phyloP scores from a whole-genome alignment of 2,113 vertebrate species.

The Nerophis lumbriciformis region DNA sequence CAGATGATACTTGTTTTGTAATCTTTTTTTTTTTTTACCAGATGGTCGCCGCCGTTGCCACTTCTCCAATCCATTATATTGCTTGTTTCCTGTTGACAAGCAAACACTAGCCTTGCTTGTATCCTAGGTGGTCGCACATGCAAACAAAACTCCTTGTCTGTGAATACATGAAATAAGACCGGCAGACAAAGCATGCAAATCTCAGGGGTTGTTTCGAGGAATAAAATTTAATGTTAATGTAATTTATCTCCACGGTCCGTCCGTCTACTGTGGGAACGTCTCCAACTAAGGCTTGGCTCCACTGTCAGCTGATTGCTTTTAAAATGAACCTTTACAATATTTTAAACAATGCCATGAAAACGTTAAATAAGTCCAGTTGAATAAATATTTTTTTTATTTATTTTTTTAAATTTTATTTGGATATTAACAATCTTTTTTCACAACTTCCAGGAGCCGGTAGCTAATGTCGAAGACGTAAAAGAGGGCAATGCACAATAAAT shows the following conservation, averaged over 20 bases:
- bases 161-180: slow-evolving; percentile 4
- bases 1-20: no score
- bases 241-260: slow-evolving; percentile 37
- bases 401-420: slow-evolving; percentile 2
- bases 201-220: neutral
- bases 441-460: slow-evolving; percentile 15
- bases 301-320: slow-evolving; percentile 28
- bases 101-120: neutral
- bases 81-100: neutral
- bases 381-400: slow-evolving; percentile 6
- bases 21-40: no score
- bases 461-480: slow-evolving; percentile 32
- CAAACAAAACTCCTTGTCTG: slow-evolving; percentile 3
- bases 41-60: no score
- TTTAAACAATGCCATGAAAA: neutral
- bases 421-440: slow-evolving; percentile 3
- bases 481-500: slow-evolving; percentile 15
- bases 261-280: slow-evolving; percentile 26
- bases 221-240: slow-evolving; percentile 12
- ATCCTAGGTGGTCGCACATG: slow-evolving; percentile 1
- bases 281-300: slow-evolving; percentile 8
- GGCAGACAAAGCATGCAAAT: neutral
- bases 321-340: neutral
- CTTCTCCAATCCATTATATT: neutral
- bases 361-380: neutral